Evolutionary conservation across 2,888 invertebrate genomes (phyloP), one percentile per base, ranked within the genome.

Genomic region (Pegoplata infirma): DNA sequence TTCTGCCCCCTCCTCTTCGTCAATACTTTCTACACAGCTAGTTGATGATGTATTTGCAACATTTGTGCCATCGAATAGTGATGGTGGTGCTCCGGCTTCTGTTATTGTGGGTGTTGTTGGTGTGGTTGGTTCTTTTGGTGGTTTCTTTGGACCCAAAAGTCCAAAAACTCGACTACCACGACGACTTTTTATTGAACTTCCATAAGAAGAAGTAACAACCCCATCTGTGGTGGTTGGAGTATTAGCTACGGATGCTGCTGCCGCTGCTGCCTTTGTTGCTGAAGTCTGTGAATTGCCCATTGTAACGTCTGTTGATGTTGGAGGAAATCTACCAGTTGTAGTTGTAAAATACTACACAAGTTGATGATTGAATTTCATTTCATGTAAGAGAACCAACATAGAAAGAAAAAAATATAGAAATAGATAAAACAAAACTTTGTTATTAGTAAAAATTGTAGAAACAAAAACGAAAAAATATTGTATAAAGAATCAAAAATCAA

Each of bases 91-190:
- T 14, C 47, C 14, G 17, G 40, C 73, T n/a, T n/a, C 44, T 46
- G 63, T 36, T 21, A 58, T 69, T 63, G 64, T 53, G 49, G 77
- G 75, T 17, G 76, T 68, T 61, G 78, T 66, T 21, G 80, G 71
- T 47, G 81, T 82, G 3, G 83, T 81, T 28, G 84, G 78, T 49
- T 81, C 83, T 59, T 86, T 86, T 19, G 85, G 81, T 21, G 86
- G 82, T 80, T 87, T 88, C 77, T 85, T 87, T 72, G 85, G 84
- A 16, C 87, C 85, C 61, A 89, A 84, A 32, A 88, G 87, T 67
- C 85, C 84, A 74, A 89, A 86, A 79, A 87, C 82, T 72, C 86
- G 86, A 81, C 87, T 88, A 61, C 84, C 84, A 21, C 86, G 85
- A 7, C 86, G 83, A 83, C 84, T 86, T 85, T 81, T 86, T 82